phyloP scores from a whole-genome alignment of 2,797 vertebrate genomes.

The Alca torda region DNA sequence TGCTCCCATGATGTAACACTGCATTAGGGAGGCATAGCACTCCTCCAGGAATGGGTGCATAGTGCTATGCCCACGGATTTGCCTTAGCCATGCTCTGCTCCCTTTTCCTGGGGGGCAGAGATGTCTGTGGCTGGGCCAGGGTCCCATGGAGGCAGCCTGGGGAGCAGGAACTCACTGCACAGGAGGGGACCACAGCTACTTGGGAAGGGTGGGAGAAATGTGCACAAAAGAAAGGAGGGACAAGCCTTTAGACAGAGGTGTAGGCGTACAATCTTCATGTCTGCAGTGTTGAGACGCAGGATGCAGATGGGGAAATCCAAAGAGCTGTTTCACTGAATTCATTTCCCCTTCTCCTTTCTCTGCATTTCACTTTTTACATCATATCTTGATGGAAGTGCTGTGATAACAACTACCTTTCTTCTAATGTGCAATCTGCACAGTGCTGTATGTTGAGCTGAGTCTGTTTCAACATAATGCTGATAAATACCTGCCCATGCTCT shows the following conservation, averaged over 20 bases:
- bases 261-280: not conserved
- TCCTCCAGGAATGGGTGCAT: not conserved
- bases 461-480: accelerated
- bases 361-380: slow-evolving; percentile 15
- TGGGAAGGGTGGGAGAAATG: not conserved
- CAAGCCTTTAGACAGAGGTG: not conserved
- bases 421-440: not conserved
- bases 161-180: not conserved
- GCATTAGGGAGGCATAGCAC: accelerated
- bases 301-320: not conserved
- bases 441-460: accelerated
- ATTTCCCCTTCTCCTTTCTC: slow-evolving; percentile 8
- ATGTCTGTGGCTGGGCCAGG: accelerated
- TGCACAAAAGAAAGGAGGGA: not conserved
- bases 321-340: not conserved
- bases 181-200: not conserved
- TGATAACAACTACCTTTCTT: not conserved
- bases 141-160: not conserved
- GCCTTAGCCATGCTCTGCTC: not conserved
- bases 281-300: not conserved
- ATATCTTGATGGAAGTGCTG: not conserved
- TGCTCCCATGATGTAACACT: accelerated
- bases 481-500: not conserved
- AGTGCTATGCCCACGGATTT: accelerated
- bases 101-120: accelerated